Evolutionary conservation across 1,140 invertebrate genomes (phyloP).

Genomic region (Orius insidiosus): DNA sequence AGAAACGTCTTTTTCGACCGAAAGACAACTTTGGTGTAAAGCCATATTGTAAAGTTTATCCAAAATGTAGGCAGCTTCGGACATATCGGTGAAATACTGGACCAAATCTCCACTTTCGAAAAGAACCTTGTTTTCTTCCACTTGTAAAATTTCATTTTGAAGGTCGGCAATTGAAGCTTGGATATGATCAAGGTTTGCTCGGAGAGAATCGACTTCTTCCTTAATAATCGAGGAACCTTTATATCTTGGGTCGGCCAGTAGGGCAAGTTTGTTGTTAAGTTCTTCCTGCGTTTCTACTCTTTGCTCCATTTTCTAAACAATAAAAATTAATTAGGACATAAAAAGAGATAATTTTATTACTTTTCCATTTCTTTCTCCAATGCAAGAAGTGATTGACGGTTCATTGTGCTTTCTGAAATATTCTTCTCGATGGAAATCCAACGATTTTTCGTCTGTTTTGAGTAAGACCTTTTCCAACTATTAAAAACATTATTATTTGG

Average conservation of each 20-base stretch:
- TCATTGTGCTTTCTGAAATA: conserved; percentile 57
- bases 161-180: conserved; percentile 78
- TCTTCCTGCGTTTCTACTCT: conserved; percentile 42
- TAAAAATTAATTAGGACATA: too few relatives aligned
- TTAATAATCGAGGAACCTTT: conserved; percentile 34
- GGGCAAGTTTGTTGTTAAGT: conserved; percentile 31
- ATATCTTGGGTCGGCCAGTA: conserved; percentile 19
- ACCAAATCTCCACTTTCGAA: conserved; percentile 19
- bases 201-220: conserved; percentile 62
- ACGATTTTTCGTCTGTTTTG: conserved; percentile 50
- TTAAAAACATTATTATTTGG: too few relatives aligned
- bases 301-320: conserved; percentile 37
- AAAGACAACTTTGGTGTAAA: conserved; percentile 53
- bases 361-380: conserved; percentile 75
- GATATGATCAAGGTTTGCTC: conserved; percentile 69
- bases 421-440: conserved; percentile 57
- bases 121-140: conserved; percentile 35
- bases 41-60: conserved; percentile 59
- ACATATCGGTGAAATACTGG: conserved; percentile 28
- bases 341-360: too few relatives aligned
- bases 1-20: conserved; percentile 56
- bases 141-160: conserved; percentile 71
- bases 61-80: conserved; percentile 61
- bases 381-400: conserved; percentile 57
- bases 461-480: conserved; percentile 30